Evolutionary conservation across 2,797 vertebrate genomes (phyloP).

Genomic region (Ptychadena robeensis): DNA sequence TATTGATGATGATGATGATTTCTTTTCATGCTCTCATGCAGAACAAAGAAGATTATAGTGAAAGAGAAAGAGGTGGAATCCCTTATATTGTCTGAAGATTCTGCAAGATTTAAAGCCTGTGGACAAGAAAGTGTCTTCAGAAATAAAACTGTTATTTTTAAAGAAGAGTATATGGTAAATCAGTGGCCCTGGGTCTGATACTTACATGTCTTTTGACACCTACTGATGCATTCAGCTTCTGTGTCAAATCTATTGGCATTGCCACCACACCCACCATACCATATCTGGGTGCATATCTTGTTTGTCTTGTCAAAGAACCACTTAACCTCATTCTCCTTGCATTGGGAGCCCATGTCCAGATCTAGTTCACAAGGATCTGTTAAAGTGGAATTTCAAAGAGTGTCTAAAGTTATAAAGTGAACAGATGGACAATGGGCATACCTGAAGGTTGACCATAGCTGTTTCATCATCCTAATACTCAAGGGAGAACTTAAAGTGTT

Average conservation of each 20-base stretch:
- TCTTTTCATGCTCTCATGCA: conserved; percentile 17
- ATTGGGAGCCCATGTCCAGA: conserved; percentile 82
- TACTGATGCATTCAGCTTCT: conserved; percentile 80
- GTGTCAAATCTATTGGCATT: conserved; percentile 87
- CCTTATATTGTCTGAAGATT: not conserved
- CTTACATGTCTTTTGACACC: conserved; percentile 81
- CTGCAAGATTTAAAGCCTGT: conserved; percentile 21
- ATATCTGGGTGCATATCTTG: conserved; percentile 85
- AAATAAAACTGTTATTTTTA: not conserved
- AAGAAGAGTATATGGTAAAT: conserved; percentile 2
- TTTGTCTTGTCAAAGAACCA: conserved; percentile 88
- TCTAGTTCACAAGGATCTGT: conserved; percentile 86
- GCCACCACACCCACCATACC: conserved; percentile 85
- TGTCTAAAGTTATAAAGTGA: conserved; percentile 69
- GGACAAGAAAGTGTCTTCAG: conserved; percentile 3
- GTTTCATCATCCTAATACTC: not conserved
- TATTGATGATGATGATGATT: not conserved
- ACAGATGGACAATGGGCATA: conserved; percentile 16
- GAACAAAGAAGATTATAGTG: not conserved
- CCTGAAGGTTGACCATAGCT: not conserved
- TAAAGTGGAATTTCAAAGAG: conserved; percentile 73
- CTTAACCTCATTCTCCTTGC: conserved; percentile 87
- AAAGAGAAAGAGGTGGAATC: not conserved
- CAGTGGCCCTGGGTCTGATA: conserved; percentile 58
- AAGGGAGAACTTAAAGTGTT: not conserved